A percentile compares a stretch with the other conserved stretches of the same genome.
These are phyloP conservation scores for Hydrozoanthus tunicans DNA, from an alignment of 64 coral and sea anemone species.

Conservation along the genomic window DNA sequence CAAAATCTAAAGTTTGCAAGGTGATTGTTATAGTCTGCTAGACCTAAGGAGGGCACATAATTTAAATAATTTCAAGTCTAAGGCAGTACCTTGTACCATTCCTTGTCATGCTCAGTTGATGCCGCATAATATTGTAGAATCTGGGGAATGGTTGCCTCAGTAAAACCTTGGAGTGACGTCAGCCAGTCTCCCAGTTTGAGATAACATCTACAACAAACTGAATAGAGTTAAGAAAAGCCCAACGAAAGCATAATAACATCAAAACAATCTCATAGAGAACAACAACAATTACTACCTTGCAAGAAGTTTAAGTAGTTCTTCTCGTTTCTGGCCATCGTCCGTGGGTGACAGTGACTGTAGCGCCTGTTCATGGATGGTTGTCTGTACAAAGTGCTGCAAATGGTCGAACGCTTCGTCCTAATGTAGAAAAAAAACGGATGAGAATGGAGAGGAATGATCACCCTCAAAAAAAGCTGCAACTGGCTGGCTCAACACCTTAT, in stretches of 20 bases:
- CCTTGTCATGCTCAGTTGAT: constrained; percentile 92
- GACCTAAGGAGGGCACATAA: too few species aligned
- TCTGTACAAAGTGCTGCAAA: constrained; percentile 95
- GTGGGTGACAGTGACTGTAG: constrained; percentile 87
- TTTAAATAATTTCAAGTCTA: too few species aligned
- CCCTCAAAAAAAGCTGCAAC: too few species aligned
- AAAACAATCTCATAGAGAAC: too few species aligned
- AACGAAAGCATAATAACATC: neutral
- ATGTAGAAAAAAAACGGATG: neutral
- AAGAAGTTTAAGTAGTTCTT: constrained; percentile 94
- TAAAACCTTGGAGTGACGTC: constrained; percentile 86
- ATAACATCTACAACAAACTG: constrained; percentile 65
- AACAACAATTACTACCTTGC: constrained; percentile 62
- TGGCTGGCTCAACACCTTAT: too few species aligned
- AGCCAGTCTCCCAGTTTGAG: constrained; percentile 97
- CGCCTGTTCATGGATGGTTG: constrained; percentile 87
- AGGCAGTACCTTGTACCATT: constrained; percentile 85
- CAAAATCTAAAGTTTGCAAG: too few species aligned
- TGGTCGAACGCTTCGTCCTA: constrained; percentile 94
- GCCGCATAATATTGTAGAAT: constrained; percentile 85
- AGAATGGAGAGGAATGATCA: neutral
- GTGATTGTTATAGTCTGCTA: too few species aligned
- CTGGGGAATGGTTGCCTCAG: constrained; percentile 84
- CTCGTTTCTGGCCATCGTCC: constrained; percentile 93
- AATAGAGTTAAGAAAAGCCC: neutral